A percentile compares a stretch with the other conserved stretches of the same genome.
These are phyloP conservation scores for Drosophila diplacantha DNA, from an alignment of 2,888 invertebrate genomes.

Conservation along the genomic window DNA sequence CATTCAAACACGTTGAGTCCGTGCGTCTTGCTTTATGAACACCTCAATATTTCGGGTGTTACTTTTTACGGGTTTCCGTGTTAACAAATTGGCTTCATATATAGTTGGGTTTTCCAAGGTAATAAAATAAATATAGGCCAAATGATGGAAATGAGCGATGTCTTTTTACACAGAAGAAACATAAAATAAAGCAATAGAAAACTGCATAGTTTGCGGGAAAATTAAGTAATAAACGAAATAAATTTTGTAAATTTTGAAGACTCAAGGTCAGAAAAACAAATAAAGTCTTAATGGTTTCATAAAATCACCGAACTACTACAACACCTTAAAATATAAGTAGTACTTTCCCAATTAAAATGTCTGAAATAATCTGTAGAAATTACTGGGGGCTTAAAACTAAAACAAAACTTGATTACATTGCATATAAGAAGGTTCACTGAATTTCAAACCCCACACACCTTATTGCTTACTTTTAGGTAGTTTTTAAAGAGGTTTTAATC, in stretches of 20 bases:
- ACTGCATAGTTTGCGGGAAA: background rate
- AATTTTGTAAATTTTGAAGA: background rate
- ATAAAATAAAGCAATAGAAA: background rate
- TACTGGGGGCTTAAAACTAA: too few relatives aligned
- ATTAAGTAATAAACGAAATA: background rate
- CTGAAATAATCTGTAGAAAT: background rate
- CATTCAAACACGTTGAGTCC: constrained; percentile 19
- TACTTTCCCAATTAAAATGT: background rate
- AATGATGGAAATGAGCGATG: background rate
- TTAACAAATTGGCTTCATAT: constrained; percentile 21
- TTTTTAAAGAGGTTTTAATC: background rate
- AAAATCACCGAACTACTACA: background rate
- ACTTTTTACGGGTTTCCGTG: constrained; percentile 15
- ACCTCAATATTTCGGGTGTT: constrained; percentile 24
- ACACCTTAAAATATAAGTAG: background rate
- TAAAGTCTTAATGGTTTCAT: background rate
- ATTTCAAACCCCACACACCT: background rate
- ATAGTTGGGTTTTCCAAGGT: constrained; percentile 2
- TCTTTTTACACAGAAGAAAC: background rate
- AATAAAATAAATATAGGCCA: constrained; percentile 2
- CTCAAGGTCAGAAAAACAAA: background rate
- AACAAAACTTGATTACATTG: background rate
- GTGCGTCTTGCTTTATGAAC: constrained; percentile 31
- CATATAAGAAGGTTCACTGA: background rate
- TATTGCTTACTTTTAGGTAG: too few relatives aligned